phyloP scores from a whole-genome alignment of 2,888 invertebrate species.

The Holacanthella duospinosa region DNA sequence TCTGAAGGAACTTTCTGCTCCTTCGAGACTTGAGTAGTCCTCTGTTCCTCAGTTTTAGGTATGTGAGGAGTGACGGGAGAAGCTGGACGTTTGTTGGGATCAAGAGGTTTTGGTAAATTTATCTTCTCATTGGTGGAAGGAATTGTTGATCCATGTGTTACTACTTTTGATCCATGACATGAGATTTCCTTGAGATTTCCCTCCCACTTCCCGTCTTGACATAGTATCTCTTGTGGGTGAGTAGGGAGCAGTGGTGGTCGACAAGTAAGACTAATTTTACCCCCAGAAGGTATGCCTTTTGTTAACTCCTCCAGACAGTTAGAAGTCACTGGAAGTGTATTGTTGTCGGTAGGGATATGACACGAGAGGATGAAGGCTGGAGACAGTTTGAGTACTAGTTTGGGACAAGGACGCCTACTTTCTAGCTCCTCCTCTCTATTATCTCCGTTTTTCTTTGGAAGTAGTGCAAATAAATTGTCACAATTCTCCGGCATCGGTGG shows the following conservation, averaged over 20 bases:
- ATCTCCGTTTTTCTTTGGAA: background rate
- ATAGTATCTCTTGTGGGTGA: background rate
- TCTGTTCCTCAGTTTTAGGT: too few relatives aligned
- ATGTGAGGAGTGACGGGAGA: too few relatives aligned
- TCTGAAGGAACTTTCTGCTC: too few relatives aligned
- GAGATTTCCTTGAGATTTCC: background rate
- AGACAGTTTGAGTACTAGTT: background rate
- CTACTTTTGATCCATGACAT: background rate
- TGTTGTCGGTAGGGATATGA: background rate
- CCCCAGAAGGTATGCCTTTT: slow-evolving; percentile 3
- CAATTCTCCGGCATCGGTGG: background rate
- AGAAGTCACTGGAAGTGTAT: background rate
- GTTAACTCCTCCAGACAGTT: background rate
- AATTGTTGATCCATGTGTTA: background rate
- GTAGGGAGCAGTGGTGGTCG: background rate
- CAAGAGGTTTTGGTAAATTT: too few relatives aligned
- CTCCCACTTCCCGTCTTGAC: slow-evolving; percentile 2
- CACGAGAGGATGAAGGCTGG: slow-evolving; percentile 1
- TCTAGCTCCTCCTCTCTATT: background rate
- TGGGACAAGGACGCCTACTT: background rate
- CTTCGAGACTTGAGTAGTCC: too few relatives aligned
- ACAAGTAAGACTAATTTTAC: background rate
- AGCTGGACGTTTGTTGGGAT: background rate
- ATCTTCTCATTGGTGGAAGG: too few relatives aligned
- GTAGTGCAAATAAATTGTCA: background rate